Conservation (phyloP, 2,888 invertebrate genomes). For the Aproaerema taeniolella region DNA sequence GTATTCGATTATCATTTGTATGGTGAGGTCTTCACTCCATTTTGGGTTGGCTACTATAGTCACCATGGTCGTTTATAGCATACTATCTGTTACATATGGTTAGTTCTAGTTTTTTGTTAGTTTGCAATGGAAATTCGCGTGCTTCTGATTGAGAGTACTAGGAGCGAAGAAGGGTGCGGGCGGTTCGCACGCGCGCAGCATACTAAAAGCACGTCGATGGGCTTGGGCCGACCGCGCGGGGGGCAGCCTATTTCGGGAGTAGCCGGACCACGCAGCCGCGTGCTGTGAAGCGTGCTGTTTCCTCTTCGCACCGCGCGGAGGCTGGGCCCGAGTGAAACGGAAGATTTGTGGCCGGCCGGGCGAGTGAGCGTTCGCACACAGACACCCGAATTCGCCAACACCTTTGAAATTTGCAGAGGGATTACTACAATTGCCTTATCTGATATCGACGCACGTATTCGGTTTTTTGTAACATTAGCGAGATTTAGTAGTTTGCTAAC, state of each 20-base stretch:
- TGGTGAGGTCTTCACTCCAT: slow-evolving; percentile 73
- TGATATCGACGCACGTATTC: slow-evolving; percentile 4
- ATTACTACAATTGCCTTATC: slow-evolving; percentile 4
- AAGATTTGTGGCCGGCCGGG: slow-evolving; percentile 67
- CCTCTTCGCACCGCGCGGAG: slow-evolving; percentile 66
- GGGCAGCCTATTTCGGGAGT: slow-evolving; percentile 74
- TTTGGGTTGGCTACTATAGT: slow-evolving; percentile 71
- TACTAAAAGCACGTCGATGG: slow-evolving; percentile 78
- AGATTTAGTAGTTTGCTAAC: too few relatives aligned
- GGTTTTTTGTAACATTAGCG: slow-evolving; percentile 5
- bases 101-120: slow-evolving; percentile 21
- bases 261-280: slow-evolving; percentile 74
- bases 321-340: slow-evolving; percentile 74
- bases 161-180: slow-evolving; percentile 73
- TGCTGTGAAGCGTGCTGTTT: slow-evolving; percentile 76
- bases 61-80: slow-evolving; percentile 63
- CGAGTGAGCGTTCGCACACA: slow-evolving; percentile 32
- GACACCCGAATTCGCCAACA: slow-evolving; percentile 14
- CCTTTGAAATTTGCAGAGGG: slow-evolving; percentile 11
- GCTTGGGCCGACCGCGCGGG: slow-evolving; percentile 53
- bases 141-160: slow-evolving; percentile 44
- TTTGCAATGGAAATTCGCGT: slow-evolving; percentile 45
- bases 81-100: slow-evolving; percentile 37
- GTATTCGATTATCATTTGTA: slow-evolving; percentile 72
- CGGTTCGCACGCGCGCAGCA: slow-evolving; percentile 78